These are phyloP conservation scores for Manacus vitellinus DNA, from an alignment of 2,113 vertebrate genomes.

Conservation along the genomic window DNA sequence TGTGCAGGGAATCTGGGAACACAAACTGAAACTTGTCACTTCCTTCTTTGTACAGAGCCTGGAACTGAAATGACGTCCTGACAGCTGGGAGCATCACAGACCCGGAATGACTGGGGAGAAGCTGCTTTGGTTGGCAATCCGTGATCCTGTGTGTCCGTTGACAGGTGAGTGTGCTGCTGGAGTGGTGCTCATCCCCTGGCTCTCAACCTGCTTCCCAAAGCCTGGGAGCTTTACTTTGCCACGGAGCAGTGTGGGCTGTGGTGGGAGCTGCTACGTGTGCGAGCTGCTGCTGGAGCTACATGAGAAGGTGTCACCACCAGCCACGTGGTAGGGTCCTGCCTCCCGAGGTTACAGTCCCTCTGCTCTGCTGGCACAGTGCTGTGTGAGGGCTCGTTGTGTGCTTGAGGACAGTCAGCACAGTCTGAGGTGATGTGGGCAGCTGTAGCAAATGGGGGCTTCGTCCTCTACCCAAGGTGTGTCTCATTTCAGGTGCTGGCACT, in stretches of 20 bases:
- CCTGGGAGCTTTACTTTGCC: neutral
- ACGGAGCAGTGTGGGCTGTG: neutral
- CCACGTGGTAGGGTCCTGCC: neutral
- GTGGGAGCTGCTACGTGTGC: neutral
- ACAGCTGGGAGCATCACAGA: neutral
- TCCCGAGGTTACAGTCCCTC: neutral
- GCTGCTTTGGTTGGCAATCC: neutral
- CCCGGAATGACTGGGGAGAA: neutral
- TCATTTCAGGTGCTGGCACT: neutral
- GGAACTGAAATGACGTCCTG: neutral
- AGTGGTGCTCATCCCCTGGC: neutral
- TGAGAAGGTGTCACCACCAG: neutral
- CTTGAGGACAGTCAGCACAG: neutral
- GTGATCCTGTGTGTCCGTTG: rapidly evolving
- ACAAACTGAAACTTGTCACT: neutral
- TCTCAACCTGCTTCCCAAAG: neutral
- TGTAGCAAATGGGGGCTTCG: rapidly evolving
- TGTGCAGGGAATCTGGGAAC: neutral
- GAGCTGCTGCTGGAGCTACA: neutral
- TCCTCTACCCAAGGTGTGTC: neutral
- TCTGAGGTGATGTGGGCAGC: neutral
- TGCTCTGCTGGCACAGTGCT: neutral
- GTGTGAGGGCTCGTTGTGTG: neutral
- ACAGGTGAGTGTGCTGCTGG: neutral
- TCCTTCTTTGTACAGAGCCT: neutral